These are phyloP conservation scores for Kryptolebias marmoratus DNA, from an alignment of 2,113 vertebrate species.

Conservation along the genomic window DNA sequence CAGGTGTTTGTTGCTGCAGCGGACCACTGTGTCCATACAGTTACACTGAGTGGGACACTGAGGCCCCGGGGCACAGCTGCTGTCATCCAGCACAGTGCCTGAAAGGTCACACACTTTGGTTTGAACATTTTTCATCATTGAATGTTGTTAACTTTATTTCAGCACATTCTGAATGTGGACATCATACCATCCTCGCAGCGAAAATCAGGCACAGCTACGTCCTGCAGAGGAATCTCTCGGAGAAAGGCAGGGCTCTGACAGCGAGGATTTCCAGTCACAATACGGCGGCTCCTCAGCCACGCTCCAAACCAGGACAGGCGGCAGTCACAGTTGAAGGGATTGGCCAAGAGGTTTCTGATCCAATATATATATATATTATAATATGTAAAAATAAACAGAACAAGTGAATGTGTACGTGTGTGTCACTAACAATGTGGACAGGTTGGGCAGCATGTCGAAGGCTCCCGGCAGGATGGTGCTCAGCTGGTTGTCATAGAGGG, in stretches of 20 bases:
- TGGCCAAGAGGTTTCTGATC: constrained; percentile 91
- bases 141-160: neutral
- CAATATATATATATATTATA: neutral
- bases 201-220: constrained; percentile 93
- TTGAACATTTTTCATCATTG: too few species aligned
- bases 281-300: constrained; percentile 93
- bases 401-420: neutral
- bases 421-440: constrained; percentile 83
- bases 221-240: constrained; percentile 95
- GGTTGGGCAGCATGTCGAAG: constrained; percentile 90
- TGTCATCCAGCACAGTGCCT: constrained; percentile 86
- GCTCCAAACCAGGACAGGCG: constrained; percentile 93
- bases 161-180: too few species aligned
- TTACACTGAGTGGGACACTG: constrained; percentile 92
- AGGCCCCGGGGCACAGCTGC: constrained; percentile 84
- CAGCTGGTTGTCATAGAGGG: constrained; percentile 96
- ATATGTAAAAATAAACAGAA: neutral
- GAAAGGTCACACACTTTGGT: neutral
- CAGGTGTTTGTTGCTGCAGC: constrained; percentile 98
- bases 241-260: constrained; percentile 94
- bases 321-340: constrained; percentile 96
- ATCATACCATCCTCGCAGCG: constrained; percentile 90
- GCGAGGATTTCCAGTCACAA: constrained; percentile 94
- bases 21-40: constrained; percentile 93
- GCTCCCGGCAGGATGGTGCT: constrained; percentile 90